phyloP scores from a whole-genome alignment of 35 echinoderm and acorn worm species.

The Heliocidaris erythrogramma region DNA sequence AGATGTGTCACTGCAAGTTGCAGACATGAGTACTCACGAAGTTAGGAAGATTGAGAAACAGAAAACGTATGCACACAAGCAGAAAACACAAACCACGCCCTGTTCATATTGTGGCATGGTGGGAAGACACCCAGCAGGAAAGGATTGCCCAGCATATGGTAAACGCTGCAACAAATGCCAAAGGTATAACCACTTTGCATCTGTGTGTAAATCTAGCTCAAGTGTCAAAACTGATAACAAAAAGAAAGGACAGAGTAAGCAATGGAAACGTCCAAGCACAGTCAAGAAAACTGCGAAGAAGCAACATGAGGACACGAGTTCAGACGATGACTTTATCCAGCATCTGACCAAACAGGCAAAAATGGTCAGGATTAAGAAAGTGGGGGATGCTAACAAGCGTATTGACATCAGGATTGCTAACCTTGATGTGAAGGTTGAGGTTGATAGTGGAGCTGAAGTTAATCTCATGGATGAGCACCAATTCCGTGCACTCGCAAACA shows the following conservation, averaged over 20 bases:
- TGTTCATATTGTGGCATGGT: conserved; percentile 60
- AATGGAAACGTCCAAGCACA: background rate
- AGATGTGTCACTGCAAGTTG: conserved; percentile 45
- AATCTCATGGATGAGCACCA: conserved; percentile 70
- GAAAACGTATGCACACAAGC: background rate
- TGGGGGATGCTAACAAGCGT: background rate
- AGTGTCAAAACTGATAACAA: background rate
- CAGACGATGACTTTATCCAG: background rate
- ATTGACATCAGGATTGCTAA: background rate
- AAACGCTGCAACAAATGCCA: conserved; percentile 49
- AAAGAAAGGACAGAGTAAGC: background rate
- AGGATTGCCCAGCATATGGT: conserved; percentile 62
- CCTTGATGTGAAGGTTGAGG: background rate
- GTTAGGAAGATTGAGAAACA: background rate
- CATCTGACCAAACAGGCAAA: background rate
- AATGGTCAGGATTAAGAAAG: background rate
- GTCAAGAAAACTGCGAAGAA: conserved; percentile 47
- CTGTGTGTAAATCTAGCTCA: conserved; percentile 44
- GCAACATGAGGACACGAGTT: background rate
- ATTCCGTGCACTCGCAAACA: background rate
- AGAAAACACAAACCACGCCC: background rate
- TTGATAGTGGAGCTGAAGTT: conserved; percentile 48
- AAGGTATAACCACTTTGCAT: conserved; percentile 54
- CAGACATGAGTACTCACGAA: conserved; percentile 35
- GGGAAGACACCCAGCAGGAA: conserved; percentile 3